Evolutionary conservation across 2,797 vertebrate genomes (phyloP), one percentile per base, ranked within the genome.

Genomic region (Falco concolor): DNA sequence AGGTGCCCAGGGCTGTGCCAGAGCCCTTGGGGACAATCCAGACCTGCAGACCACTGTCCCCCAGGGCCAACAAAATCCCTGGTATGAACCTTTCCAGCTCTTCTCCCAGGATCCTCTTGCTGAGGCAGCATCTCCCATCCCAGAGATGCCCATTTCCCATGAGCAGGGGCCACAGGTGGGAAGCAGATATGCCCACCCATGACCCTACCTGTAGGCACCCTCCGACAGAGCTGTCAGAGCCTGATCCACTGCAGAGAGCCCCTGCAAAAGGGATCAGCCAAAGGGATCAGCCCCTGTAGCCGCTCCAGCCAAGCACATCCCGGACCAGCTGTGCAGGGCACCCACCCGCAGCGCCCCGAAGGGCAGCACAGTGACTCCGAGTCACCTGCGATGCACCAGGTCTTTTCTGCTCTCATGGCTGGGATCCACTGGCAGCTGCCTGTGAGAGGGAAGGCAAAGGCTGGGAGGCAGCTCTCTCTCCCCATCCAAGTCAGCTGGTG

Each of bases 401-500:
- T 16, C 19, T 19, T 6, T 9, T 3, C 47, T 5, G 73, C 74
- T 54, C 25, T 36, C 3, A 0, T 32, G 83, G 76, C 75, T 28
- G 59, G 72, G 59, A 57, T 28, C 9, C 32, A 54, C 21, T 3
- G 1, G 56, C 60, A 57, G 52, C 75, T 36, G 42, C 68, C 52
- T 1, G 49, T 2, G 60, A 10, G 27, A 72, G 56, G 60, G 25
- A 7, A 68, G 56, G 70, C 6, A 4, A 28, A 53, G 74, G 60
- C 79, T 28, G 68, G 64, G 25, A 56, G 65, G 79, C 67, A 57
- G 70, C 68, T 65, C 60, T 28, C 64, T 28, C 22, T 50, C 36
- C 30, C 40, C 91, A 12, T 42, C 42, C 83, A 6, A 80, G 36
- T 56, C 93, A 84, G 95, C 91, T 54, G 91, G 87, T 88, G 96